Conservation (phyloP, 2,113 vertebrate species). For the Brachypodius melanocephalos region DNA sequence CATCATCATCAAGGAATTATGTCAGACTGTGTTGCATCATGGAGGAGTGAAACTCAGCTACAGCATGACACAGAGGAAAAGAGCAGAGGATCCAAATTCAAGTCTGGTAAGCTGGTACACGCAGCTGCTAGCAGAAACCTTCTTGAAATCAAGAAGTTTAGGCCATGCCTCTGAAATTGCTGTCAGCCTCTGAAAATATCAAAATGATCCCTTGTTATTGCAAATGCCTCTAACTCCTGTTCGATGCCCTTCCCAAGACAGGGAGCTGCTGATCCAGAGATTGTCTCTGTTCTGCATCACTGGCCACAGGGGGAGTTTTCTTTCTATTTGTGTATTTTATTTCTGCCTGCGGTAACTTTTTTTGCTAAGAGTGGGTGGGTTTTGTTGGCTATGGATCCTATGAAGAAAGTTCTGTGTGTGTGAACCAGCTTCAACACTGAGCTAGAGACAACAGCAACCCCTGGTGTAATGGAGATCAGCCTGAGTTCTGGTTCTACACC, state of each 20-base stretch:
- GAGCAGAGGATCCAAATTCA: neutral
- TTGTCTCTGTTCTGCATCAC: neutral
- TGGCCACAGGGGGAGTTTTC: neutral
- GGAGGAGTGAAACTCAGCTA: neutral
- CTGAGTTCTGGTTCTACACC: rapidly evolving
- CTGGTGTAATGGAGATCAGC: neutral
- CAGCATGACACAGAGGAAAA: neutral
- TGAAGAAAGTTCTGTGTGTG: neutral
- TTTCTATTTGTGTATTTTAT: neutral
- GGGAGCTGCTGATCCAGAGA: neutral
- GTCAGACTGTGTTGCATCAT: neutral
- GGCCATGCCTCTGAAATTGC: neutral
- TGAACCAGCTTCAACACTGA: neutral
- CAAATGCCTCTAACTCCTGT: neutral
- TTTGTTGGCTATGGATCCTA: rapidly evolving
- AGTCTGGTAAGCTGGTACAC: neutral
- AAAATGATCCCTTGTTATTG: neutral
- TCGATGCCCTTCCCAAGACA: neutral
- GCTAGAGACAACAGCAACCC: neutral
- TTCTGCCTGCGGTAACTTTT: neutral
- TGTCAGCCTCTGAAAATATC: neutral
- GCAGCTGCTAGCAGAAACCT: neutral
- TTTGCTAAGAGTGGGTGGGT: neutral
- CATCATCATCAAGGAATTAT: neutral
- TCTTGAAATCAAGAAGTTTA: neutral